phyloP scores from a whole-genome alignment of 2,797 vertebrate species.

The Pseudochirops cupreus region DNA sequence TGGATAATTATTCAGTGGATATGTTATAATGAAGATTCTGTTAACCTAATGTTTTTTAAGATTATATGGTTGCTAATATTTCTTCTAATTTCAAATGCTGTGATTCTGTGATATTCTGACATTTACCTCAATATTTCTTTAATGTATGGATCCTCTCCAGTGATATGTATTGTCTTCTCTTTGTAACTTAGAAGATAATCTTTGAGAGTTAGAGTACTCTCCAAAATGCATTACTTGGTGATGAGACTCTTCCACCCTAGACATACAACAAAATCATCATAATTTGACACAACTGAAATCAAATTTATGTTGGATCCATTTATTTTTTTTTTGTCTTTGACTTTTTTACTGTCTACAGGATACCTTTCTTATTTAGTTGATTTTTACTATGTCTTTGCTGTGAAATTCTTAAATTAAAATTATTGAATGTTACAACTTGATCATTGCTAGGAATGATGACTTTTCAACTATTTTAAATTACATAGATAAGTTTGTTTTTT shows the following conservation, averaged over 20 bases:
- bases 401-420: not conserved
- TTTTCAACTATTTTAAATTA: not conserved
- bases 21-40: too few species aligned
- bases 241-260: not conserved
- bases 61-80: not conserved
- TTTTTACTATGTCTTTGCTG: not conserved
- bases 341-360: fast-evolving
- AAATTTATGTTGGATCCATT: not conserved
- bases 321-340: not conserved
- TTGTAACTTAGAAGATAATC: not conserved
- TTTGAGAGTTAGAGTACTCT: not conserved
- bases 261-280: not conserved
- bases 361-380: not conserved
- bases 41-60: too few species aligned
- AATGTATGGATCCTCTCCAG: not conserved
- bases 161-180: not conserved
- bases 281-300: not conserved
- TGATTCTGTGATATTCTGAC: not conserved
- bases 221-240: not conserved
- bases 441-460: not conserved
- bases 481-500: not conserved
- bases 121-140: not conserved
- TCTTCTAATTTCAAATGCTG: not conserved
- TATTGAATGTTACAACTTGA: not conserved
- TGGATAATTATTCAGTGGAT: not conserved